These are phyloP conservation scores for Hirtodrosophila histrioides DNA, from an alignment of 2,888 invertebrate genomes.

Conservation along the genomic window DNA sequence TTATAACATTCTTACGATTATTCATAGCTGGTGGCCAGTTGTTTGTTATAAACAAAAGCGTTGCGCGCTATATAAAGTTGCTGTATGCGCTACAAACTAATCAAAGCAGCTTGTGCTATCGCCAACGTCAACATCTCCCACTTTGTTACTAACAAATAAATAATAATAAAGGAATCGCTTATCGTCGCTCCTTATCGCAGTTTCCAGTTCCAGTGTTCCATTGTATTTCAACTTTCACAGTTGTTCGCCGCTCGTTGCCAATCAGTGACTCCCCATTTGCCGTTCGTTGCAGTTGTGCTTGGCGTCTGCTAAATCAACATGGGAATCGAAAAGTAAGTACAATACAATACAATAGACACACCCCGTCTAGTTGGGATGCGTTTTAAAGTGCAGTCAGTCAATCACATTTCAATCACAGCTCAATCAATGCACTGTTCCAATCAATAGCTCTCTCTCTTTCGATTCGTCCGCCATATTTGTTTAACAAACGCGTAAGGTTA, in stretches of 20 bases:
- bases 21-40: constrained; percentile 57
- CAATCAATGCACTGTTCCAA: neutral
- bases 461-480: neutral
- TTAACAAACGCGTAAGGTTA: neutral
- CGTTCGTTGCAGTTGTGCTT: constrained; percentile 56
- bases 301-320: constrained; percentile 45
- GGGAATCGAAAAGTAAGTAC: constrained; percentile 72
- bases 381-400: neutral
- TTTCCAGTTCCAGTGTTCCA: constrained; percentile 53
- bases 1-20: constrained; percentile 56
- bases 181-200: constrained; percentile 41
- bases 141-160: constrained; percentile 6
- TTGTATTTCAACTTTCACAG: constrained; percentile 34
- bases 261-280: constrained; percentile 60
- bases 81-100: constrained; percentile 7
- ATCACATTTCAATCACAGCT: neutral
- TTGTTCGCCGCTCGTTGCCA: constrained; percentile 2
- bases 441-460: neutral
- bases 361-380: neutral
- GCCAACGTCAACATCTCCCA: constrained; percentile 1
- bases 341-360: too few species aligned
- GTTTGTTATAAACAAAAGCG: constrained; percentile 23
- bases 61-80: constrained; percentile 33
- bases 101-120: constrained; percentile 35
- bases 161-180: constrained; percentile 20